A percentile compares a stretch with the other conserved stretches of the same genome.
Evolutionary conservation across 2,113 vertebrate genomes (phyloP).

Genomic region (Chaenocephalus aceratus): DNA sequence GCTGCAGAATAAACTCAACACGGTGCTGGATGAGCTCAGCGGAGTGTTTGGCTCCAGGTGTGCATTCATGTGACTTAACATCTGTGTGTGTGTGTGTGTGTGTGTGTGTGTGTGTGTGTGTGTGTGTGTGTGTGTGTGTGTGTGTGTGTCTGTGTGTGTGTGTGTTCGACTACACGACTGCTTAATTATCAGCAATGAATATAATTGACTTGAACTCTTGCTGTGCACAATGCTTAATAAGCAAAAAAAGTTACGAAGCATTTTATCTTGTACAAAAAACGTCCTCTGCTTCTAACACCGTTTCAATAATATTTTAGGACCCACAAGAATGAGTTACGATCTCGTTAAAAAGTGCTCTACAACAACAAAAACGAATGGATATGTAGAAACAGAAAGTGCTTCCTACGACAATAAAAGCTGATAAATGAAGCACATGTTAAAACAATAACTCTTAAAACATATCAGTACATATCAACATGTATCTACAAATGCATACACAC

Average conservation of each 20-base stretch:
- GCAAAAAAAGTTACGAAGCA: slow-evolving; percentile 42
- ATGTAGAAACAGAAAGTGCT: too few species aligned
- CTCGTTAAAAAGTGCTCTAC: too few species aligned
- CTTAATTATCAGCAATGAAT: slow-evolving; percentile 13
- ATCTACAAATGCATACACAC: too few species aligned
- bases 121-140: background rate
- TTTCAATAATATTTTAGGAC: slow-evolving; percentile 21
- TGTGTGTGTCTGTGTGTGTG: background rate
- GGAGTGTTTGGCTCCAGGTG: slow-evolving; percentile 92
- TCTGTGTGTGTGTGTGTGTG: background rate
- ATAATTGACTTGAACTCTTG: slow-evolving; percentile 28
- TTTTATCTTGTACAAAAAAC: slow-evolving; percentile 35
- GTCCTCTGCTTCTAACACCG: background rate
- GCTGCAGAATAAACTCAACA: slow-evolving; percentile 94
- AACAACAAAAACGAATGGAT: too few species aligned
- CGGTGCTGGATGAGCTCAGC: slow-evolving; percentile 93
- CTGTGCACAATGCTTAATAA: slow-evolving; percentile 23
- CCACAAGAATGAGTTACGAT: background rate
- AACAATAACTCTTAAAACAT: too few species aligned
- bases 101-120: background rate
- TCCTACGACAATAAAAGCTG: too few species aligned
- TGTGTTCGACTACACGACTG: background rate
- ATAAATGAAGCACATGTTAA: too few species aligned
- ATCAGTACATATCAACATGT: too few species aligned
- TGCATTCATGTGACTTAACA: slow-evolving; percentile 35